Base-by-base conservation (phyloP, 2,888 invertebrate genomes). In the Hypercompe scribonia region DNA sequence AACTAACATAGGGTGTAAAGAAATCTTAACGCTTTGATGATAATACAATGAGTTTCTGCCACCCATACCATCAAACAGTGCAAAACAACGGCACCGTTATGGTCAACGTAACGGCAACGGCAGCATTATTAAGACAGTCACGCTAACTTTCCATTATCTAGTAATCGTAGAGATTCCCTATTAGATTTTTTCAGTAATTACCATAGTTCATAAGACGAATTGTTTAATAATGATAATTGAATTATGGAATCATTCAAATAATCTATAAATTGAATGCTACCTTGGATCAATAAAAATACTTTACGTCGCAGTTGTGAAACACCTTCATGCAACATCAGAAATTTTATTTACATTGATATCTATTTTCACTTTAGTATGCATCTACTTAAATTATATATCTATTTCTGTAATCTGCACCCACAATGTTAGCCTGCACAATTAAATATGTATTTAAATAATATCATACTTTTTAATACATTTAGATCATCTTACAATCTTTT, bases 41-140 rank as follows among this genome's bases (percentile, higher is more conserved):
- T 74, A 74, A 73, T 73, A 70, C 74, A 77, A 79, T 81, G 65
- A 64, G 63, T 68, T 64, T 34, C 61, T 74, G 71, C 54, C 46
- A 65, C 68, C 70, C 73, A 77, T 71, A 71, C 65, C 33, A 13
- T 15, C n/a, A 39, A 65, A 72, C 54, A 10, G 72, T 13, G 31
- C 33, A 54, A 68, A 68, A 67, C 67, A 74, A 77, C 36, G n/a
- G 36, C 33, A 58, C 18, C 11, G 13, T 39, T 33, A n/a, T 66
- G n/a, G n/a, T n/a, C n/a, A n/a, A n/a, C n/a, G n/a, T n/a, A n/a
- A n/a, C n/a, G n/a, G n/a, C n/a, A n/a, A n/a, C n/a, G n/a, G 39
- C 34, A 10, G 34, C 68, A 65, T 69, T 66, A 69, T 72, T 66
- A 42, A 24, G 11, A 18, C n/a, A 28, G 54, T 65, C 74, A 74